Evolutionary conservation across 1,140 invertebrate species (phyloP), one percentile per base, ranked within the genome.

Genomic region (Telenomus remus): DNA sequence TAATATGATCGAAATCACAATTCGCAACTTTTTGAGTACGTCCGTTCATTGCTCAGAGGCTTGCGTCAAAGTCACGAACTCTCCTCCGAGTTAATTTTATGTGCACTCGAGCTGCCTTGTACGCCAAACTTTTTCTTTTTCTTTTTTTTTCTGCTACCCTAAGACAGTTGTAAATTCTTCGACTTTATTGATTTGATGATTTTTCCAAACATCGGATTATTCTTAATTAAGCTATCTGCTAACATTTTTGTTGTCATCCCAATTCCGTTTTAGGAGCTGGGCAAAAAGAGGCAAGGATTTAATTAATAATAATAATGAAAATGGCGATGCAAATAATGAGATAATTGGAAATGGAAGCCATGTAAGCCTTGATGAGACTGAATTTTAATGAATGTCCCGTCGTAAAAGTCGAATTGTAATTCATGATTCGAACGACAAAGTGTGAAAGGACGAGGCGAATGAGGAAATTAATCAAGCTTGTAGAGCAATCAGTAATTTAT

Each of bases 1-100:
- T 74, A 74, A 75, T 75, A 63, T 57, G 63, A 74, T 68, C 56
- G 63, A 75, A 63, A 69, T 34, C 34, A 60, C 65, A 57, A 54
- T 74, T 66, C 44, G 12, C 60, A 47, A 43, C 11, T 56, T 69
- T 69, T 69, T 47, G 10, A 13, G 10, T 16, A 27, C 35, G 10
- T 35, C 12, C 16, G 6, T 34, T 12, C n/a, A 39, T 15, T 47
- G 44, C 37, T 50, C 68, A 75, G 64, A 65, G 47, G 43, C 19
- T 53, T n/a, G 34, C 3, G n/a, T 39, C 37, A 39, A 1, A 39
- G 9, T 39, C 9, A 11, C 37, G n/a, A 11, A 9, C n/a, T 39
- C 37, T 2, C 37, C n/a, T 2, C 3, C 1, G 10, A 42, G 61
- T 14, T 55, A 50, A 55, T 55, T 55, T 55, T 54, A 54, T 39